Conservation (phyloP, 2,888 invertebrate species). For the Dasypogon diadema region DNA sequence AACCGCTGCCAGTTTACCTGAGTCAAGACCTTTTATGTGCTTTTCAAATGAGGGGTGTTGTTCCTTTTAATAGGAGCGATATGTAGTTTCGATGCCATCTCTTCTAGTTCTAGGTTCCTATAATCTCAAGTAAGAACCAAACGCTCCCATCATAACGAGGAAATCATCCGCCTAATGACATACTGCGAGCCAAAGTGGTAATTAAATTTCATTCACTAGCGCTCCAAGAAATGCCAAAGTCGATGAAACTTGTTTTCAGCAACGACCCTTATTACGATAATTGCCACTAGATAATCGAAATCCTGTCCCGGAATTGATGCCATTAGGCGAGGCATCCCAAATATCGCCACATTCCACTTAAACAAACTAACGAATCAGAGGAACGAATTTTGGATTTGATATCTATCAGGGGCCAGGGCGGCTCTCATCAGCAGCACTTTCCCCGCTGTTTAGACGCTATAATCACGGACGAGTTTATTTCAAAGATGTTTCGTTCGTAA, state of each 20-base stretch:
- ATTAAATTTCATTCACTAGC: constrained; percentile 49
- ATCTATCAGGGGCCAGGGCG: too few species aligned
- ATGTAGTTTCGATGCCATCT: too few species aligned
- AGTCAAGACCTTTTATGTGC: constrained; percentile 10
- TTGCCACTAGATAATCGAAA: constrained; percentile 42
- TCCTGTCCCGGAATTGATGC: neutral
- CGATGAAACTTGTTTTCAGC: constrained; percentile 33
- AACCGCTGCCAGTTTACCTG: neutral
- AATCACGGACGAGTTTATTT: constrained; percentile 1
- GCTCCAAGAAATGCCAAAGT: constrained; percentile 16
- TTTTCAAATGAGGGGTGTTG: constrained; percentile 35
- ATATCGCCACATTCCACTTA: neutral
- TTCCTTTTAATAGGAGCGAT: constrained; percentile 4
- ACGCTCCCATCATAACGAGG: constrained; percentile 17
- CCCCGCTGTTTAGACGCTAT: neutral
- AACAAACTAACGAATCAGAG: neutral
- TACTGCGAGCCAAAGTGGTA: constrained; percentile 19
- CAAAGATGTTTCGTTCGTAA: neutral
- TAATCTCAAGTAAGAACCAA: too few species aligned
- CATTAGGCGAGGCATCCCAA: neutral
- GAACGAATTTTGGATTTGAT: constrained; percentile 19
- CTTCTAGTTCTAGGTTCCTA: too few species aligned
- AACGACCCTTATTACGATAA: constrained; percentile 49
- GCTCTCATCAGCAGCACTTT: constrained; percentile 18
- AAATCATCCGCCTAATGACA: constrained; percentile 21